These are phyloP conservation scores for Phortica magna DNA, from an alignment of 2,888 invertebrate species.

Conservation along the genomic window DNA sequence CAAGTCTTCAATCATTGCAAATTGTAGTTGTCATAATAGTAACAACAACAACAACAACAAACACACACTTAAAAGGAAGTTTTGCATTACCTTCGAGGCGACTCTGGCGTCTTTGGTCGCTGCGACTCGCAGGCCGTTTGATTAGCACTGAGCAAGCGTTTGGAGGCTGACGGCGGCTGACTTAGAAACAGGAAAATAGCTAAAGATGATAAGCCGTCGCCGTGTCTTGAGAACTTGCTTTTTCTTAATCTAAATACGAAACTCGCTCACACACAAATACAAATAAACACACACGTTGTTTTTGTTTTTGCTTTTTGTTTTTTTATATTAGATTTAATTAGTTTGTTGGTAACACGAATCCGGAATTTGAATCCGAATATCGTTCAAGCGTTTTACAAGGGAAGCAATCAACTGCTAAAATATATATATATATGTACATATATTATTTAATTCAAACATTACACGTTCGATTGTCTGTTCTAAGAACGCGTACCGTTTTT, in stretches of 20 bases:
- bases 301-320: constrained; percentile 43
- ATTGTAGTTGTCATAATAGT: constrained; percentile 5
- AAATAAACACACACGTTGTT: constrained; percentile 41
- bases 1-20: constrained; percentile 27
- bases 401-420: background rate
- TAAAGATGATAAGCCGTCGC: too few relatives aligned
- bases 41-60: background rate
- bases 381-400: background rate
- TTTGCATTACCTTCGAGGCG: constrained; percentile 57
- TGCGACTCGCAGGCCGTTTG: constrained; percentile 10
- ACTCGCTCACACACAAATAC: constrained; percentile 50
- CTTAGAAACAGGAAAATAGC: too few relatives aligned
- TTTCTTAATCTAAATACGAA: background rate
- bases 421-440: background rate
- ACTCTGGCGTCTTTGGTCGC: constrained; percentile 38
- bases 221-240: background rate
- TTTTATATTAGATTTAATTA: constrained; percentile 43
- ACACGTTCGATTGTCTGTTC: background rate
- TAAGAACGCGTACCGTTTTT: constrained; percentile 15
- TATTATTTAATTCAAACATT: background rate
- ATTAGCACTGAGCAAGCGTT: background rate
- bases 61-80: constrained; percentile 47
- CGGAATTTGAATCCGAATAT: background rate
- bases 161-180: too few relatives aligned
- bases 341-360: constrained; percentile 42